These are phyloP conservation scores for Fistularia tabacaria DNA, from an alignment of 2,797 vertebrate species.

Conservation along the genomic window DNA sequence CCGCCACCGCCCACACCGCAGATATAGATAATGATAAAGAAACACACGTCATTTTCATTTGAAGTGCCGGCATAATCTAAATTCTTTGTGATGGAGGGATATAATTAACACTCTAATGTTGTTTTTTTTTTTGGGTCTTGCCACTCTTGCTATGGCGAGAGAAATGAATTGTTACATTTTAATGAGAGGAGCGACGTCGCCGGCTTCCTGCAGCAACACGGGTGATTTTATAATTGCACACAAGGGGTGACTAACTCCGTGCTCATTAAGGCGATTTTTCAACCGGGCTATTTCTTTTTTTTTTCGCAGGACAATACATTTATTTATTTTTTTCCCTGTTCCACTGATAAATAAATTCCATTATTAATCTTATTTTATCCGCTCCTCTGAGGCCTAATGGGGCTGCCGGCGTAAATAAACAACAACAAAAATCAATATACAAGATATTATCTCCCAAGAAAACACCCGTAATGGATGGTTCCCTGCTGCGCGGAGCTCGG, in stretches of 20 bases:
- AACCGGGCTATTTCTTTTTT: slow-evolving; percentile 46
- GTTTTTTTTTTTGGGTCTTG: slow-evolving; percentile 76
- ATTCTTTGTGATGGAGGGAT: slow-evolving; percentile 91
- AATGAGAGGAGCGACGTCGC: slow-evolving; percentile 92
- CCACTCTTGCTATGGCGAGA: slow-evolving; percentile 82
- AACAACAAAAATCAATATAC: too few relatives aligned
- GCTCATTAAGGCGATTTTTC: slow-evolving; percentile 70
- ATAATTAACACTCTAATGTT: slow-evolving; percentile 98
- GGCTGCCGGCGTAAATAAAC: too few relatives aligned
- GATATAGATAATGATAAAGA: slow-evolving; percentile 91
- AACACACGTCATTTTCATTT: slow-evolving; percentile 92
- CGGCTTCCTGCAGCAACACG: slow-evolving; percentile 72
- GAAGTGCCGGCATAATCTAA: slow-evolving; percentile 87
- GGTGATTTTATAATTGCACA: slow-evolving; percentile 82
- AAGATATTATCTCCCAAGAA: too few relatives aligned
- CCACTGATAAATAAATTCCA: slow-evolving; percentile 55
- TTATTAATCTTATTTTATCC: slow-evolving; percentile 30
- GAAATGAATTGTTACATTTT: slow-evolving; percentile 96
- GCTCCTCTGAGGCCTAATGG: not conserved
- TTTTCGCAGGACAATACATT: slow-evolving; percentile 60
- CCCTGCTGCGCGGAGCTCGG: too few relatives aligned
- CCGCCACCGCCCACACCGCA: slow-evolving; percentile 89
- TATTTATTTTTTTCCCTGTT: slow-evolving; percentile 25
- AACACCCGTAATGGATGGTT: too few relatives aligned
- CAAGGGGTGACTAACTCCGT: slow-evolving; percentile 66